Evolutionary conservation across 2,888 invertebrate genomes (phyloP).

Genomic region (Apamea crenata): DNA sequence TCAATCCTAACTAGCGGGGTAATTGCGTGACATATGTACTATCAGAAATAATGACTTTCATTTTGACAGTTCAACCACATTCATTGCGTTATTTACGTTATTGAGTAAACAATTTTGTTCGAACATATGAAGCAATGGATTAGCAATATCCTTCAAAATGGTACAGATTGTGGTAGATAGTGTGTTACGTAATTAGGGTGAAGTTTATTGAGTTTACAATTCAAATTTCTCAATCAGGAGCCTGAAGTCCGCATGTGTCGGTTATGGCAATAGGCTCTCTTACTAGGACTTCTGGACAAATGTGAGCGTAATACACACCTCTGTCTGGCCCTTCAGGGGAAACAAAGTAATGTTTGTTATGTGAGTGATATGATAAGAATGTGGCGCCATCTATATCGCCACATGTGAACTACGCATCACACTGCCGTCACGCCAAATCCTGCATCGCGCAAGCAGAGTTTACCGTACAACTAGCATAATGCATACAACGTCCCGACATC

Average conservation of each 20-base stretch:
- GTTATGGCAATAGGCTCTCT: neutral
- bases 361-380: neutral
- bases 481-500: neutral
- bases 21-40: no score
- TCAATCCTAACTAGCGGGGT: neutral
- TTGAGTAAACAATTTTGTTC: no score
- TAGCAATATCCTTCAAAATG: no score
- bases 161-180: no score
- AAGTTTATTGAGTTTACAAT: neutral
- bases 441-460: neutral
- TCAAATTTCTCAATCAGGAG: neutral
- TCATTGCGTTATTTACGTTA: no score
- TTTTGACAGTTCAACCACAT: no score
- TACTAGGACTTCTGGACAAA: neutral
- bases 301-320: neutral
- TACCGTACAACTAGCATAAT: neutral
- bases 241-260: neutral
- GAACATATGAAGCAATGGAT: no score
- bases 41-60: no score
- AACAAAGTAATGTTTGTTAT: neutral
- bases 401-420: neutral
- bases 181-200: no score
- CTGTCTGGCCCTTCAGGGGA: neutral
- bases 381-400: neutral
- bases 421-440: neutral